Conservation (phyloP, 2,888 invertebrate genomes). For the Apomyelois bistriatella region DNA sequence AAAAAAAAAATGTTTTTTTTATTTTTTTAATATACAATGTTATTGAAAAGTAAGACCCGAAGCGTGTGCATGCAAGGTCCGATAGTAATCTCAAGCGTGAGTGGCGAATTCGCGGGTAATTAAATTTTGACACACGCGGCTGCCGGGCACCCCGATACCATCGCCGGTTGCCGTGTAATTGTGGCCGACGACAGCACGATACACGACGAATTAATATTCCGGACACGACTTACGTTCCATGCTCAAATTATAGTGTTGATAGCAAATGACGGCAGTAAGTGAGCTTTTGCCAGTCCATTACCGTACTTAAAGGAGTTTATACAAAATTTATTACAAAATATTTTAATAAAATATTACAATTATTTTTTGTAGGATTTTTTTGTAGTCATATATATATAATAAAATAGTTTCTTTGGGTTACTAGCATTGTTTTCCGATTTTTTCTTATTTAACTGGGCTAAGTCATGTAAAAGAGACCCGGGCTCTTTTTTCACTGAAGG, state of each 20-base stretch:
- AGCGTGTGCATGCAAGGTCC: neutral
- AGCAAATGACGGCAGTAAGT: conserved; percentile 34
- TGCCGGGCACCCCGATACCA: conserved; percentile 45
- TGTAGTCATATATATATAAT: no score
- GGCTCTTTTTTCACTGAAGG: no score
- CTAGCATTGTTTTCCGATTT: no score
- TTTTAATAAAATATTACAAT: no score
- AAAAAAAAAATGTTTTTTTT: no score
- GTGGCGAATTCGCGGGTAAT: conserved; percentile 62
- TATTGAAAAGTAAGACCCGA: neutral
- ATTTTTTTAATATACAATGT: no score
- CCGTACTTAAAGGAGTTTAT: conserved; percentile 11
- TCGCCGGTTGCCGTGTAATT: conserved; percentile 48
- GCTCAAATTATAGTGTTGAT: conserved; percentile 38
- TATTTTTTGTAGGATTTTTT: no score
- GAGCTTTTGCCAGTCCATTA: conserved; percentile 25
- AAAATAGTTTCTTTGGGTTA: no score
- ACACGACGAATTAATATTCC: conserved; percentile 49
- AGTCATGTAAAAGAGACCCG: no score
- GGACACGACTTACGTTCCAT: conserved; percentile 33
- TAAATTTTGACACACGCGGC: conserved; percentile 57
- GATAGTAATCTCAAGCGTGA: conserved; percentile 30
- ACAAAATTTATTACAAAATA: neutral
- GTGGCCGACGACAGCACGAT: conserved; percentile 36
- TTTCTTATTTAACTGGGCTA: no score